Conservation (phyloP, 2,888 invertebrate genomes). For the Philereme vetulata region DNA sequence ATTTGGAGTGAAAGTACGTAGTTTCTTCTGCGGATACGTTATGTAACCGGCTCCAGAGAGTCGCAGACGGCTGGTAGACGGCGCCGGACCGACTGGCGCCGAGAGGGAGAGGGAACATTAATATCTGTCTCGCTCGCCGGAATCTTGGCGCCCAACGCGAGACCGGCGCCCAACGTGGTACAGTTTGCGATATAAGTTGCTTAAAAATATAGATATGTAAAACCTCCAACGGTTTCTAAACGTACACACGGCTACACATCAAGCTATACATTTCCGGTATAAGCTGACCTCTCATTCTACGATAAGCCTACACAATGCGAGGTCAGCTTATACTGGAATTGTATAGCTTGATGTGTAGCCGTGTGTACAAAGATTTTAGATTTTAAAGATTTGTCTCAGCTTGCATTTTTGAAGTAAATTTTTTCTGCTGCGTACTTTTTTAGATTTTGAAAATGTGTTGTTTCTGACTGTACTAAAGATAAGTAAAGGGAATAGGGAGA, state of each 20-base stretch:
- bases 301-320: too few species aligned
- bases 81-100: conserved; percentile 84
- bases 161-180: conserved; percentile 35
- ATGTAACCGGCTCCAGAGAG: conserved; percentile 70
- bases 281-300: too few species aligned
- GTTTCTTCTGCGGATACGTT: conserved; percentile 48
- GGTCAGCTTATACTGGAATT: too few species aligned
- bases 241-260: too few species aligned
- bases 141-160: conserved; percentile 64
- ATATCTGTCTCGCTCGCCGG: conserved; percentile 47
- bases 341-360: too few species aligned
- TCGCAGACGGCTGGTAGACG: conserved; percentile 70
- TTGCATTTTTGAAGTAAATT: neutral
- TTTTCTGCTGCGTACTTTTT: neutral
- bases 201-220: neutral
- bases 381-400: neutral
- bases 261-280: too few species aligned
- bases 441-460: neutral
- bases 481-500: conserved; percentile 24
- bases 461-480: conserved; percentile 23
- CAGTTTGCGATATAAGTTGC: conserved; percentile 17
- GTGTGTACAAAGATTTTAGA: too few species aligned
- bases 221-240: too few species aligned
- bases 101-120: conserved; percentile 48
- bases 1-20: conserved; percentile 11